These are phyloP conservation scores for Rafetus swinhoei DNA, from an alignment of 2,113 vertebrate genomes.

Conservation along the genomic window DNA sequence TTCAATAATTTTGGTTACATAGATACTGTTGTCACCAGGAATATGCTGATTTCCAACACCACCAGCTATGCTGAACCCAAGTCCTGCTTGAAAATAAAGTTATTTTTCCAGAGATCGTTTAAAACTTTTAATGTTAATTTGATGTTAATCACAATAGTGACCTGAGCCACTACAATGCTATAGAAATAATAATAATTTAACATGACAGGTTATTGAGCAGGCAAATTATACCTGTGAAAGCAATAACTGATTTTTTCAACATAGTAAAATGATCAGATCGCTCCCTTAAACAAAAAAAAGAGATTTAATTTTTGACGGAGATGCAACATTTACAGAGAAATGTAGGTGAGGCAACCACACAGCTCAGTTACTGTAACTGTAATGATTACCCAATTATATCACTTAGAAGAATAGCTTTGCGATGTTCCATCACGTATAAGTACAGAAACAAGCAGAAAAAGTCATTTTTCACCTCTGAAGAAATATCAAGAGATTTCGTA, in stretches of 20 bases:
- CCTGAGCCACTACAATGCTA: background rate
- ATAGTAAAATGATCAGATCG: background rate
- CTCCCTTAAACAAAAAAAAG: background rate
- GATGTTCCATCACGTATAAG: background rate
- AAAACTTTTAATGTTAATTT: background rate
- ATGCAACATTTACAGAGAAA: accelerated
- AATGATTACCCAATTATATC: no score
- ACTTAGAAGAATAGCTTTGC: background rate
- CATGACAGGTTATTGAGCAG: background rate
- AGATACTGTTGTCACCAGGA: constrained; percentile 98
- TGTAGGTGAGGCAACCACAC: background rate
- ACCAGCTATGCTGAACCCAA: constrained; percentile 98
- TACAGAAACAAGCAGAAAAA: background rate
- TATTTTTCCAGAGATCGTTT: background rate
- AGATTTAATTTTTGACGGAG: background rate
- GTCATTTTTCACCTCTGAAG: background rate
- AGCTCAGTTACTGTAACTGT: background rate
- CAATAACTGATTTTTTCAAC: background rate
- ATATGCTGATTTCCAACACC: constrained; percentile 99
- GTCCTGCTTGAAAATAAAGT: constrained; percentile 82
- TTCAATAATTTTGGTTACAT: constrained; percentile 98
- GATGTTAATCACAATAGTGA: background rate
- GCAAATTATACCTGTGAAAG: background rate
- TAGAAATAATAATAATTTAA: background rate
- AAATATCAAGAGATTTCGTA: background rate